phyloP scores from a whole-genome alignment of 1,140 invertebrate genomes.

The Apolygus lucorum region DNA sequence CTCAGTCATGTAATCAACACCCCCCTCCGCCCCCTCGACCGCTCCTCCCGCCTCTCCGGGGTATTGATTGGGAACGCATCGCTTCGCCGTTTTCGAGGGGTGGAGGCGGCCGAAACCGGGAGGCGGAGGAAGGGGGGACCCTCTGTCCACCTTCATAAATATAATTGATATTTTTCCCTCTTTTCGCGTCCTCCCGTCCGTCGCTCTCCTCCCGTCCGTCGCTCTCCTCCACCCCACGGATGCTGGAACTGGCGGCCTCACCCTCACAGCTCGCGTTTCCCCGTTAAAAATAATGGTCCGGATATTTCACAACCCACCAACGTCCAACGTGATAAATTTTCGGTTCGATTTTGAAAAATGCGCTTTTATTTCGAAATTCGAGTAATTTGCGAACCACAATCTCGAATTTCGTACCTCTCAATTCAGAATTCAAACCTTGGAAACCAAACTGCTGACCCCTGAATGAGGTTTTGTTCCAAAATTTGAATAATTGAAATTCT shows the following conservation, averaged over 20 bases:
- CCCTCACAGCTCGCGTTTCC: background rate
- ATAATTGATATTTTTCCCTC: conserved; percentile 15
- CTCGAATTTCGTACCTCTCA: too few species aligned
- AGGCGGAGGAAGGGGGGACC: background rate
- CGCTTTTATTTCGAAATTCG: too few species aligned
- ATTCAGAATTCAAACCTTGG: too few species aligned
- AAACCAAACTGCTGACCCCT: too few species aligned
- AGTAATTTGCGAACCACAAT: too few species aligned
- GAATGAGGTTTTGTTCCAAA: too few species aligned
- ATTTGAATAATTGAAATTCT: too few species aligned
- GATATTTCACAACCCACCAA: background rate
- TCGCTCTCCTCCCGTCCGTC: too few species aligned
- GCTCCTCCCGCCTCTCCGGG: background rate
- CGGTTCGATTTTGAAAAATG: too few species aligned
- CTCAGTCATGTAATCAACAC: conserved; percentile 16
- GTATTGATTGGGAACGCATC: conserved; percentile 16
- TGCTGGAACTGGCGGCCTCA: too few species aligned
- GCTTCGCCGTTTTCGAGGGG: background rate
- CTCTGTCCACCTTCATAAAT: conserved; percentile 14
- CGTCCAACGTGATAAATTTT: too few species aligned
- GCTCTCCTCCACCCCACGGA: background rate
- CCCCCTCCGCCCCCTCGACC: background rate
- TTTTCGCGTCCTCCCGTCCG: background rate
- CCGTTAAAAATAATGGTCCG: background rate
- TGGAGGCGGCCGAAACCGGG: background rate